Evolutionary conservation across 2,888 invertebrate species (phyloP).

Genomic region (Galerucella calmariensis): DNA sequence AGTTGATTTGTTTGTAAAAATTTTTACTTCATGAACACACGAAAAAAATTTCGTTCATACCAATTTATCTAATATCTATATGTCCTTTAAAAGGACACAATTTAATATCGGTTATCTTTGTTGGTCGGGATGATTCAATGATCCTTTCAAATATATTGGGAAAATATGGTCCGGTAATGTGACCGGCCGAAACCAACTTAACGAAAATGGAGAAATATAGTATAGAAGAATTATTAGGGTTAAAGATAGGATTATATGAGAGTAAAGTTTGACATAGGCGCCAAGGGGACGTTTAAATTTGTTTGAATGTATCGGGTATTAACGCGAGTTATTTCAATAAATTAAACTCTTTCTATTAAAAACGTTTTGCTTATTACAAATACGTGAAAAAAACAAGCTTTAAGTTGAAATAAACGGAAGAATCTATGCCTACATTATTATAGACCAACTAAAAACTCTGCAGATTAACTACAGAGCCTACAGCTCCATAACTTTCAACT

Average conservation of each 20-base stretch:
- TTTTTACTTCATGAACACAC: too few relatives aligned
- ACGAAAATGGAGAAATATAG: conserved; percentile 23
- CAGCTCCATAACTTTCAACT: too few relatives aligned
- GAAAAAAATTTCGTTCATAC: not conserved
- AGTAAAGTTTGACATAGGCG: conserved; percentile 3
- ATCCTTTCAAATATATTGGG: conserved; percentile 23
- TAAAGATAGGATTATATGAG: conserved; percentile 15
- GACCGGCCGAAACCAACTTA: conserved; percentile 15
- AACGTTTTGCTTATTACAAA: too few relatives aligned
- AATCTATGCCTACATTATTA: too few relatives aligned
- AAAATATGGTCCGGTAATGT: conserved; percentile 30
- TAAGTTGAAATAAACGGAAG: too few relatives aligned
- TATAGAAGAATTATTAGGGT: conserved; percentile 10
- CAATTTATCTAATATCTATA: conserved; percentile 40
- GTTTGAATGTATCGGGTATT: not conserved
- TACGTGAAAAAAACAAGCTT: too few relatives aligned
- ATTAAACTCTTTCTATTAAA: too few relatives aligned
- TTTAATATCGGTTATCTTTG: conserved; percentile 37
- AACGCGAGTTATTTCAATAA: too few relatives aligned
- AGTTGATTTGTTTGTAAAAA: too few relatives aligned
- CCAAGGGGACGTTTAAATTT: not conserved
- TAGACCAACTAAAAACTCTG: too few relatives aligned
- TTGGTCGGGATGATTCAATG: conserved; percentile 31
- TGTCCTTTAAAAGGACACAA: conserved; percentile 26
- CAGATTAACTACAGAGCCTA: too few relatives aligned